phyloP scores from a whole-genome alignment of 2,113 vertebrate genomes.

The Ranitomeya imitator region DNA sequence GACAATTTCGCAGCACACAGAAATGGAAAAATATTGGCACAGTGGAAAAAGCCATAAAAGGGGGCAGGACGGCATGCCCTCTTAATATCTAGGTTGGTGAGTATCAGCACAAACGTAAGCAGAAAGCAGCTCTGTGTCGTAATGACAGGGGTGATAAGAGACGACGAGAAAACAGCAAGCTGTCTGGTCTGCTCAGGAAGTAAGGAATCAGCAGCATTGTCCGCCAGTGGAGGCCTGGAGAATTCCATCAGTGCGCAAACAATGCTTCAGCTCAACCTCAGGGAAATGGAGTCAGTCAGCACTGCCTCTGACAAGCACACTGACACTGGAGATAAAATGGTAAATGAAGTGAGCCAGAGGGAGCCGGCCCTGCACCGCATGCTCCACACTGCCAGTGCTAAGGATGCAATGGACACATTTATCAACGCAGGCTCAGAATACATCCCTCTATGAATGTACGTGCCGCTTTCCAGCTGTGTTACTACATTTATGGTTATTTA shows the following conservation, averaged over 20 bases:
- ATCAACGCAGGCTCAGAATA: neutral
- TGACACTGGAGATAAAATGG: conserved; percentile 62
- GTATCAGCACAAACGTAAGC: conserved; percentile 68
- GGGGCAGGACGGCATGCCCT: conserved; percentile 53
- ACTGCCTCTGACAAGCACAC: conserved; percentile 54
- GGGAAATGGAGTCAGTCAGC: conserved; percentile 71
- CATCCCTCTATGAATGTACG: neutral
- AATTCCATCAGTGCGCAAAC: conserved; percentile 64
- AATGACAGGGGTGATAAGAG: conserved; percentile 75
- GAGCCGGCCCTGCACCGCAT: neutral
- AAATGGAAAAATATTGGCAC: conserved; percentile 71
- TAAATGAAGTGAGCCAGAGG: conserved; percentile 55
- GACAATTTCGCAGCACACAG: conserved; percentile 72
- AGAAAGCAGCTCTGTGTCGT: conserved; percentile 68
- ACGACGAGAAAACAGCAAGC: conserved; percentile 71
- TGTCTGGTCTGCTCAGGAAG: conserved; percentile 79
- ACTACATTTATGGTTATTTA: neutral
- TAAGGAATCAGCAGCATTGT: conserved; percentile 67
- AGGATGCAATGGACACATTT: neutral
- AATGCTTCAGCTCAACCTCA: conserved; percentile 62
- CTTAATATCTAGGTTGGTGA: conserved; percentile 60
- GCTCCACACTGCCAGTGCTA: neutral
- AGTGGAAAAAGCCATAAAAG: conserved; percentile 58
- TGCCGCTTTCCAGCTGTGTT: neutral
- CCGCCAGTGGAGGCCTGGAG: conserved; percentile 66